Evolutionary conservation across 2,113 vertebrate genomes (phyloP), one percentile per base, ranked within the genome.

Genomic region (Chitala chitala): DNA sequence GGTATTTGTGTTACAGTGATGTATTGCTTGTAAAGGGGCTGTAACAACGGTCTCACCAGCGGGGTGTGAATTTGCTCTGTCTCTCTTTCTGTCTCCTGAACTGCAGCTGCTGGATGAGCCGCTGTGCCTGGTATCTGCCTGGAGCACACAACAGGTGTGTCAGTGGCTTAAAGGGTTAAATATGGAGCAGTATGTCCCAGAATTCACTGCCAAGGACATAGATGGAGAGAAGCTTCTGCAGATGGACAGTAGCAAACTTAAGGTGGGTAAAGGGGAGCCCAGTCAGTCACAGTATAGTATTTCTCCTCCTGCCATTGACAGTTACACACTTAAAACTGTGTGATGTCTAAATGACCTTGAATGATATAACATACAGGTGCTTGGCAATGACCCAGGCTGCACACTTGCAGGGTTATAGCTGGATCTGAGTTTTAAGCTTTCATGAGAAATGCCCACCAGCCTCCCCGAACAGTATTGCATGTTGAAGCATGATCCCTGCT

Each of bases 121-220:
- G 0, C 82, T 86, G 2, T 87, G 86, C 0, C 29, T 88, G 0
- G 88, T 90, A 22, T 84, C 82, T 0, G 87, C 89, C 1, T 96
- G 95, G 95, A 92, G 88, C 44, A 89, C 90, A 9, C 91, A 86
- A 84, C 92, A 96, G 87, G 95, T 96, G 71, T 92, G 92, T 42
- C 88, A 94, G 79, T 96, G 95, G 95, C 86, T 96, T 20, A 80
- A 80, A 73, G 91, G 92, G 63, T 89, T 95, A 56, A 88, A 88
- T 85, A 90, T 96, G 90, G 93, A 94, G 48, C 93, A 91, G 77
- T 93, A 96, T 0, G 81, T 86, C 3, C 87, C 88, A 0, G 90
- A 92, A 61, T 96, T 96, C 77, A 89, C 76, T 0, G 90, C 90
- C 0, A 89, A 85, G 0, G 89, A 93, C 24, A 79, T 96, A 0